Base-by-base conservation (phyloP, 92 coral and sea anemone genomes). In the Phymanthus crucifer region DNA sequence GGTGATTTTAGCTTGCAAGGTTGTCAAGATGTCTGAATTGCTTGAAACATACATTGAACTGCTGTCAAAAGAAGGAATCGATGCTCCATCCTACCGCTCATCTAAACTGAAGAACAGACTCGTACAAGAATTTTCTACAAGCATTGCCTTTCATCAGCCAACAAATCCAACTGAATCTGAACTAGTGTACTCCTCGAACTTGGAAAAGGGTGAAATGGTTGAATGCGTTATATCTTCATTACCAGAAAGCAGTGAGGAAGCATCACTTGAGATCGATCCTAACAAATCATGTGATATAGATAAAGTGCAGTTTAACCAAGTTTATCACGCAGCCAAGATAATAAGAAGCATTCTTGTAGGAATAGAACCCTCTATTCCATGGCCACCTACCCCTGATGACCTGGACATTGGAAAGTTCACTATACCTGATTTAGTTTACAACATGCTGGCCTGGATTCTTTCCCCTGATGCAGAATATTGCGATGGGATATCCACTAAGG, bases 31-130 rank as follows among this genome's bases (percentile, higher is more conserved):
- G 87, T 86, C 90, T 71, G 87, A 82, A 70, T 73, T 86, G 79
- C 73, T 81, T 76, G 77, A 76, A 70, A 73, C 68, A 50, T 86
- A 67, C 71, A 27, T 76, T 43, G 48, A 43, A 43, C 48, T 43
- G 48, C 48, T 43, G 48, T 43, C 48, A 43, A 48, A 27, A 64
- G 70, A 31, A 31, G 70, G 29, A 64, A n/a, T 31, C 27, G 33
- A 31, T n/a, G 70, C 70, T n/a, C 70, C 70, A 86, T n/a, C 46
- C 66, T 86, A 86, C 89, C 80, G 89, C 64, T 80, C 82, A 40
- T 82, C 90, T 57, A 81, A 86, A 86, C 58, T 86, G 73, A 86
- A 86, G 57, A 77, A 81, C 46, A 73, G 87, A 37, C 82, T 82
- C 12, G 56, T 86, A 21, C 66, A 75, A 74, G 70, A 75, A 56